phyloP scores from a whole-genome alignment of 2,797 vertebrate genomes.

The Chaetophractus vellerosus region DNA sequence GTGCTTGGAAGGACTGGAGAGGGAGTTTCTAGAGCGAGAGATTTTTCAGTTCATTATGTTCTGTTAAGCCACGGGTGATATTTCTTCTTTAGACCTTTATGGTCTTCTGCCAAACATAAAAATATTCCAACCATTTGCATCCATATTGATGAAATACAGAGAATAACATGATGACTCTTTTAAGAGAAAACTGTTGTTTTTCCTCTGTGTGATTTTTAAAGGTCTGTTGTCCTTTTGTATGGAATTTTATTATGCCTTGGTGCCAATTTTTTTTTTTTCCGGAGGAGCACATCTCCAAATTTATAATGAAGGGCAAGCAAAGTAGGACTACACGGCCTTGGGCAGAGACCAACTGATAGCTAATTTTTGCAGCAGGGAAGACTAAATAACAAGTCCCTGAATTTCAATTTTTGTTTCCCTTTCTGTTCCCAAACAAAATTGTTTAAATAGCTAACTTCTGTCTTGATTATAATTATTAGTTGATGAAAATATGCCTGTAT shows the following conservation, averaged over 20 bases:
- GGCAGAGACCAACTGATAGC: constrained; percentile 58
- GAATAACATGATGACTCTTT: neutral
- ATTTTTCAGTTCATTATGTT: constrained; percentile 33
- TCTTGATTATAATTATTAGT: constrained; percentile 24
- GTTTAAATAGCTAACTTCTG: constrained; percentile 31
- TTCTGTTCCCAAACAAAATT: constrained; percentile 62
- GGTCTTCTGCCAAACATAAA: constrained; percentile 67
- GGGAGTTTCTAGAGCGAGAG: neutral
- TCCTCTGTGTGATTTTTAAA: constrained; percentile 57
- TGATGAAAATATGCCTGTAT: constrained; percentile 14
- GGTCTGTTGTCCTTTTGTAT: constrained; percentile 61
- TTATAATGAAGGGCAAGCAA: constrained; percentile 57
- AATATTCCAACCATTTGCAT: constrained; percentile 37
- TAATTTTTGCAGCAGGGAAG: constrained; percentile 59
- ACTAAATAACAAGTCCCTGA: constrained; percentile 59
- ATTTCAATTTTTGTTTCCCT: constrained; percentile 46
- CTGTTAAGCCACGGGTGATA: constrained; percentile 22
- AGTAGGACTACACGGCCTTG: constrained; percentile 1
- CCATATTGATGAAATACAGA: neutral
- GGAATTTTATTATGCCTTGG: constrained; percentile 11
- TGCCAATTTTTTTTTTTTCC: constrained; percentile 51
- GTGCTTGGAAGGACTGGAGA: neutral
- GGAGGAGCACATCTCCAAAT: constrained; percentile 52
- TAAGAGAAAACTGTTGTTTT: constrained; percentile 59
- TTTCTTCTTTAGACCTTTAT: constrained; percentile 70